Evolutionary conservation across 2,888 invertebrate species (phyloP).

Genomic region (Panorpa germanica): DNA sequence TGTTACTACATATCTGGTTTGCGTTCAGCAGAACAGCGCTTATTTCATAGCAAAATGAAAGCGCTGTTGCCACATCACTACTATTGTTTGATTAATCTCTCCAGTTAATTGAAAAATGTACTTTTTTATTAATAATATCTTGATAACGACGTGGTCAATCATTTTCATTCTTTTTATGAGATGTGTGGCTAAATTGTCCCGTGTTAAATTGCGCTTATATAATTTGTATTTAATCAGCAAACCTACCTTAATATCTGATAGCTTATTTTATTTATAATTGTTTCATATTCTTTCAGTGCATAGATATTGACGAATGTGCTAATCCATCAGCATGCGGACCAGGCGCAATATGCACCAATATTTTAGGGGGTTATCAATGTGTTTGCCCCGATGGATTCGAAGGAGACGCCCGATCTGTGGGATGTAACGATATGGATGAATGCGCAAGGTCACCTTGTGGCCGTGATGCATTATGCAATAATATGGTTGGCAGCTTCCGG

Average conservation of each 20-base stretch:
- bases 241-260: neutral
- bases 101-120: too few relatives aligned
- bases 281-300: slow-evolving; percentile 37
- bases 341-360: slow-evolving; percentile 61
- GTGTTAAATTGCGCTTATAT: too few relatives aligned
- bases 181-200: too few relatives aligned
- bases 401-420: slow-evolving; percentile 54
- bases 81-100: too few relatives aligned
- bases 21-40: too few relatives aligned
- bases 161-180: too few relatives aligned
- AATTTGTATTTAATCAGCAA: neutral
- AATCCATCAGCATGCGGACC: slow-evolving; percentile 52
- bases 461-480: slow-evolving; percentile 58
- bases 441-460: slow-evolving; percentile 62
- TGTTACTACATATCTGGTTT: too few relatives aligned
- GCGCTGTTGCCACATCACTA: too few relatives aligned
- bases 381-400: slow-evolving; percentile 67
- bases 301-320: slow-evolving; percentile 70
- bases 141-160: too few relatives aligned
- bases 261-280: neutral
- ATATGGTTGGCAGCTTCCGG: slow-evolving; percentile 57
- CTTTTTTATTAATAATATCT: too few relatives aligned
- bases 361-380: slow-evolving; percentile 65
- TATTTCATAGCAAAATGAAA: too few relatives aligned
- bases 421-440: slow-evolving; percentile 58